Evolutionary conservation across 2,797 vertebrate species (phyloP), one percentile per base, ranked within the genome.

Genomic region (Silurus aristotelis): DNA sequence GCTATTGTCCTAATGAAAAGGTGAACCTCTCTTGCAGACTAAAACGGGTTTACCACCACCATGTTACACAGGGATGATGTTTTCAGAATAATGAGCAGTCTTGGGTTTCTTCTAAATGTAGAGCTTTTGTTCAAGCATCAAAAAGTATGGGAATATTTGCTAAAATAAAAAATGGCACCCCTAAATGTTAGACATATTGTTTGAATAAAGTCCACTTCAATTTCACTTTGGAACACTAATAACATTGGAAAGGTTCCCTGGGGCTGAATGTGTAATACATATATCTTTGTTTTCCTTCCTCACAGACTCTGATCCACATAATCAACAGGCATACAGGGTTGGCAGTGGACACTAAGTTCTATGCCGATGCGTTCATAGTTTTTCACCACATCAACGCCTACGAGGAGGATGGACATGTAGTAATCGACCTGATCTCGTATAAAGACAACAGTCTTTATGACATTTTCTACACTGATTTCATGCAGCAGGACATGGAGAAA

Each of bases 301-400:
- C 92, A 86, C 91, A 99, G 98, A 97, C 97, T 0, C 90, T 95
- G 86, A 95, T 99, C 89, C 97, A 99, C 86, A 84, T 99, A 71
- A 82, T 99, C 48, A 90, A 97, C 93, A 96, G 38, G 79, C 95
- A 88, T 83, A 99, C 97, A 0, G 96, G 96, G 61, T 96, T 94
- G 80, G 90, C 91, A 0, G 14, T 95, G 22, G 86, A 90, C 38
- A 93, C 89, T 12, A 95, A 92, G 83, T 97, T 94, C 90, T 94
- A 95, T 6, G 89, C 93, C 0, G 96, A 96, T 25, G 90, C 97
- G 3, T 22, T 99, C 90, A 96, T 99, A 63, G 86, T 95, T 58
- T 99, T 96, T 85, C 98, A 99, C 88, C 98, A 99, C n/a, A 75
- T 98, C 85, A 99, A 98, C 0, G 97, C 98, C 48, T 98, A 96